Percentiles rank a stretch among this genome's conserved stretches.
Evolutionary conservation across 2,797 vertebrate species (phyloP).

Genomic region (Tragopan temminckii): DNA sequence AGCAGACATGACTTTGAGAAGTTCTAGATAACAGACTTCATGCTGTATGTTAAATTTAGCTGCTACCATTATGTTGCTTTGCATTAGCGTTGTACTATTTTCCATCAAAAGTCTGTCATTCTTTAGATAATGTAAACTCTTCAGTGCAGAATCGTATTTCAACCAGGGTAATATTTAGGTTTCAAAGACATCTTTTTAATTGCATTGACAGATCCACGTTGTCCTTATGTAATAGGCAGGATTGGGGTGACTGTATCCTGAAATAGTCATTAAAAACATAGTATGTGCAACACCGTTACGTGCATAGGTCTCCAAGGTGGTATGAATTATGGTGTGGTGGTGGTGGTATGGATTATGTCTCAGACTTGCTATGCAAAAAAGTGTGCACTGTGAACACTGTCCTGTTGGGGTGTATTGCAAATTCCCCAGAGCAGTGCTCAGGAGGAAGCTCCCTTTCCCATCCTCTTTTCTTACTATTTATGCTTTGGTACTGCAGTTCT

Average conservation of each 20-base stretch:
- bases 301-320: neutral
- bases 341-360: neutral
- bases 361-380: neutral
- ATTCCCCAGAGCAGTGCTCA: neutral
- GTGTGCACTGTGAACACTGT: neutral
- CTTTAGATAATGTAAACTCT: neutral
- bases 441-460: neutral
- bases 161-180: neutral
- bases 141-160: neutral
- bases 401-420: neutral
- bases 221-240: neutral
- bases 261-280: neutral
- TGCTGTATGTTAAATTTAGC: neutral
- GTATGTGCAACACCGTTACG: neutral
- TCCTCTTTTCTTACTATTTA: neutral
- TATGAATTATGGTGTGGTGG: neutral
- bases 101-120: neutral
- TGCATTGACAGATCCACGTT: neutral
- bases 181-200: neutral
- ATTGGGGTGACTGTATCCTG: neutral
- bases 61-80: neutral
- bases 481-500: neutral
- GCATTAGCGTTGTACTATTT: neutral
- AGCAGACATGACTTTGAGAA: neutral
- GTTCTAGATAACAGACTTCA: neutral